A percentile compares a stretch with the other conserved stretches of the same genome.
These are phyloP conservation scores for Lutjanus campechanus DNA, from an alignment of 2,797 vertebrate genomes.

Conservation along the genomic window DNA sequence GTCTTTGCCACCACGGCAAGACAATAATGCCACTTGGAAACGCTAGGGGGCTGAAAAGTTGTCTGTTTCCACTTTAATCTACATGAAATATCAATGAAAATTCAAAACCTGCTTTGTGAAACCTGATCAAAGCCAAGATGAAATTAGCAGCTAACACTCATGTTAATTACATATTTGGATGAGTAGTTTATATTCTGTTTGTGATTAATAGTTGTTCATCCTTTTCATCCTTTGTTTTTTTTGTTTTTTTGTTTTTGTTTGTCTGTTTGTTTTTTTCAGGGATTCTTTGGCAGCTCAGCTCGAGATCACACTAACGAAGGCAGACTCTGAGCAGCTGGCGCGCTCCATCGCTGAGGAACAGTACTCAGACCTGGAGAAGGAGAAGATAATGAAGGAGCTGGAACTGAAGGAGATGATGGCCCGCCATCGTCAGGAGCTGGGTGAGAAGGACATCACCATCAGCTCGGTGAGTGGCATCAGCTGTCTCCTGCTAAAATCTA, in stretches of 20 bases:
- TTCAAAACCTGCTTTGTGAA: not conserved
- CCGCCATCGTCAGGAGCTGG: constrained; percentile 94
- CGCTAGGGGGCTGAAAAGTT: no score
- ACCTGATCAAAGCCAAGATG: not conserved
- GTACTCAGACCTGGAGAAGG: constrained; percentile 97
- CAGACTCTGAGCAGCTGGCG: constrained; percentile 96
- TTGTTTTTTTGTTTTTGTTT: no score
- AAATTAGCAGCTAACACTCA: not conserved
- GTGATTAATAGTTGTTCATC: not conserved
- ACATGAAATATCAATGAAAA: not conserved
- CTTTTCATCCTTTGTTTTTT: not conserved
- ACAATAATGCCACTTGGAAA: no score
- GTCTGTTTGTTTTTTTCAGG: constrained; percentile 77
- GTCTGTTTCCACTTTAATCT: not conserved
- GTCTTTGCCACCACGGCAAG: no score
- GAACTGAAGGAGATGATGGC: constrained; percentile 99
- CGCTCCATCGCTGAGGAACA: constrained; percentile 98
- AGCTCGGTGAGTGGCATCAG: constrained; percentile 86
- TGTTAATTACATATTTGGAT: not conserved
- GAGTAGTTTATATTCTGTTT: not conserved
- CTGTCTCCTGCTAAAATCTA: not conserved
- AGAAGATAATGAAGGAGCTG: constrained; percentile 99
- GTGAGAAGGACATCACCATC: constrained; percentile 95
- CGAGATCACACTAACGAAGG: constrained; percentile 96
- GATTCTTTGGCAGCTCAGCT: constrained; percentile 96